Percentiles rank a stretch among this genome's conserved stretches.
Conservation (phyloP, 2,888 invertebrate species). For the Liopterus haemorrhoidalis region DNA sequence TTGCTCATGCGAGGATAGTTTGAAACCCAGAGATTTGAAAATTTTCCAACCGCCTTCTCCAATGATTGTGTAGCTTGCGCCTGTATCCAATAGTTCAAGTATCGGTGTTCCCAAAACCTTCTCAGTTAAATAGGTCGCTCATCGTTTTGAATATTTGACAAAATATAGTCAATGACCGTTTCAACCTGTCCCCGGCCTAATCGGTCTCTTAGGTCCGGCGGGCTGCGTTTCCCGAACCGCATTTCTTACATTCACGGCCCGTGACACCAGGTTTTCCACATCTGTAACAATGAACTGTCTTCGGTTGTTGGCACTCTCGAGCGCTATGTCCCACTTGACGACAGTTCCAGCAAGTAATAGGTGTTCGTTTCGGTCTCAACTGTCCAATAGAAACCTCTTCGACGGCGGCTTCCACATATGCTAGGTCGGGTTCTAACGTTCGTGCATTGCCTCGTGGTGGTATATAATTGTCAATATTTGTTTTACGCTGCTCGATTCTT, state of each 20-base stretch:
- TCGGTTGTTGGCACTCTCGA: background rate
- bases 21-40: too few relatives aligned
- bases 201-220: too few relatives aligned
- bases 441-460: background rate
- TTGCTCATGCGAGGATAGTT: too few relatives aligned
- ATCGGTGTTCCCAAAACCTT: too few relatives aligned
- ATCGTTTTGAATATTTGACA: too few relatives aligned
- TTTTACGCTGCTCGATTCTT: background rate
- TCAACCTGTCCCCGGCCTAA: too few relatives aligned
- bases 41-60: too few relatives aligned
- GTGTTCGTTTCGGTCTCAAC: too few relatives aligned
- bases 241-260: background rate
- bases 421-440: background rate
- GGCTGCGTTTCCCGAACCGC: constrained; percentile 11
- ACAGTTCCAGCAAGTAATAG: constrained; percentile 3
- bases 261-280: constrained; percentile 2
- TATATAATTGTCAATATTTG: background rate
- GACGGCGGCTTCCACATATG: background rate
- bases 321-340: background rate
- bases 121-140: too few relatives aligned
- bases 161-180: too few relatives aligned
- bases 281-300: constrained; percentile 4
- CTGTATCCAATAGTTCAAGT: too few relatives aligned
- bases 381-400: background rate
- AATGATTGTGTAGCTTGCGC: too few relatives aligned